A percentile compares a stretch with the other conserved stretches of the same genome.
Evolutionary conservation across 2,888 invertebrate species (phyloP).

Genomic region (Autographa gamma): DNA sequence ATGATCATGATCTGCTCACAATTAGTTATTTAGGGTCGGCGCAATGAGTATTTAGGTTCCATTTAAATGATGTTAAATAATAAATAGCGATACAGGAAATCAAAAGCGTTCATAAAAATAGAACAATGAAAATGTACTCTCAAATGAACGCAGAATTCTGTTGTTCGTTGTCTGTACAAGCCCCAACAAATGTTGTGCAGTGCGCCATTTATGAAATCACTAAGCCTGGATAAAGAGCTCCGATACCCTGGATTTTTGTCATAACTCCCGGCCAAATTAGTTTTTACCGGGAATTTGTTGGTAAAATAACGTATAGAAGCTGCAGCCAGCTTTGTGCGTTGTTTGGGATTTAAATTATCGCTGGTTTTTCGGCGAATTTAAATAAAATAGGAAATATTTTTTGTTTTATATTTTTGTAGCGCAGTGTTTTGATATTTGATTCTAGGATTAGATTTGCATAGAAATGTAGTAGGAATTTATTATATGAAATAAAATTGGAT

Average conservation of each 20-base stretch:
- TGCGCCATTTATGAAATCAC: conserved; percentile 49
- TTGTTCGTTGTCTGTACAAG: conserved; percentile 4
- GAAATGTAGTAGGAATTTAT: conserved; percentile 20
- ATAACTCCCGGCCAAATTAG: conserved; percentile 56
- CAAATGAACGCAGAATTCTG: neutral
- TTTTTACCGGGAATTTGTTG: conserved; percentile 38
- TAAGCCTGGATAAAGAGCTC: conserved; percentile 49
- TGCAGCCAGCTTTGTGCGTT: conserved; percentile 17
- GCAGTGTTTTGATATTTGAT: neutral
- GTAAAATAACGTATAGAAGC: conserved; percentile 24
- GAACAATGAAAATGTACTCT: too few species aligned
- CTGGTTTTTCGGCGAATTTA: neutral
- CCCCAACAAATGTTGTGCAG: conserved; percentile 33
- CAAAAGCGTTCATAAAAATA: too few species aligned
- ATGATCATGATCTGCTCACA: too few species aligned
- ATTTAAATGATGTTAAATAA: too few species aligned
- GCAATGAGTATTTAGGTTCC: too few species aligned
- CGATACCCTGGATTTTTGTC: conserved; percentile 52
- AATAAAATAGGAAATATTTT: neutral
- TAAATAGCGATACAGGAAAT: too few species aligned
- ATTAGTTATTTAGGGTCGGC: too few species aligned
- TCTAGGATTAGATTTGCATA: neutral
- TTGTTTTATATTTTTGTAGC: neutral
- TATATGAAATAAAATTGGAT: too few species aligned
- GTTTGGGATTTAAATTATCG: conserved; percentile 21